Conservation (phyloP, 2,113 vertebrate species). For the Neolamprologus longior region DNA sequence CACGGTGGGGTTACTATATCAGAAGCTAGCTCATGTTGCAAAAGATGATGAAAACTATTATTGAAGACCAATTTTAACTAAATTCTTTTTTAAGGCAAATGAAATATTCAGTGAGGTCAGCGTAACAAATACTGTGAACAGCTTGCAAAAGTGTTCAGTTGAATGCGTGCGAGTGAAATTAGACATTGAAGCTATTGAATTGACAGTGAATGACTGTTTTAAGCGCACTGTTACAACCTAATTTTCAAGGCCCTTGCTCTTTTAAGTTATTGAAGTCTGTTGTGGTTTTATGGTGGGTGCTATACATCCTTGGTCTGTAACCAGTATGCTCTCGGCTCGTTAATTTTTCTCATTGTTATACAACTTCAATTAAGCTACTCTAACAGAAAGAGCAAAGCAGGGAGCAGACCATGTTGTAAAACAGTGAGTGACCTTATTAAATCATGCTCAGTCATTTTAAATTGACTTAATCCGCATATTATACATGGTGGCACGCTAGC, state of each 20-base stretch:
- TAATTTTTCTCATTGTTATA: slow-evolving; percentile 64
- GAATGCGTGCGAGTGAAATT: slow-evolving; percentile 47
- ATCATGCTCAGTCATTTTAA: slow-evolving; percentile 25
- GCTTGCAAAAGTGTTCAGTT: slow-evolving; percentile 47
- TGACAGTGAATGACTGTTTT: slow-evolving; percentile 39
- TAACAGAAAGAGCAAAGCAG: slow-evolving; percentile 14
- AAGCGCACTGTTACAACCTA: slow-evolving; percentile 24
- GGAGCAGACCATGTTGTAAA: neutral
- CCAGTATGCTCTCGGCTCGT: slow-evolving; percentile 33
- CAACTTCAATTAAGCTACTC: slow-evolving; percentile 58
- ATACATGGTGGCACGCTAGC: neutral
- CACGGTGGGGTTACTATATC: slow-evolving; percentile 1
- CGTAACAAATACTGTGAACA: slow-evolving; percentile 25
- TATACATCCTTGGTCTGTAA: slow-evolving; percentile 41
- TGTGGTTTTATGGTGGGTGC: slow-evolving; percentile 49
- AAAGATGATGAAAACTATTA: slow-evolving; percentile 27
- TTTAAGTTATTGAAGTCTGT: slow-evolving; percentile 50
- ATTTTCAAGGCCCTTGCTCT: slow-evolving; percentile 43
- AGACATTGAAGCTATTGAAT: slow-evolving; percentile 42
- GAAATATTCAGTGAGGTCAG: slow-evolving; percentile 35
- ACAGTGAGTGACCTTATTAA: slow-evolving; percentile 5
- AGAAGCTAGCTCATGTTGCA: slow-evolving; percentile 2
- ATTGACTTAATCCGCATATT: neutral
- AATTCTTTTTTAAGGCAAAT: slow-evolving; percentile 43
- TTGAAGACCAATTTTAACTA: slow-evolving; percentile 11